A percentile compares a stretch with the other conserved stretches of the same genome.
Conservation (phyloP, 2,888 invertebrate species). For the Ptilodon capucinus region DNA sequence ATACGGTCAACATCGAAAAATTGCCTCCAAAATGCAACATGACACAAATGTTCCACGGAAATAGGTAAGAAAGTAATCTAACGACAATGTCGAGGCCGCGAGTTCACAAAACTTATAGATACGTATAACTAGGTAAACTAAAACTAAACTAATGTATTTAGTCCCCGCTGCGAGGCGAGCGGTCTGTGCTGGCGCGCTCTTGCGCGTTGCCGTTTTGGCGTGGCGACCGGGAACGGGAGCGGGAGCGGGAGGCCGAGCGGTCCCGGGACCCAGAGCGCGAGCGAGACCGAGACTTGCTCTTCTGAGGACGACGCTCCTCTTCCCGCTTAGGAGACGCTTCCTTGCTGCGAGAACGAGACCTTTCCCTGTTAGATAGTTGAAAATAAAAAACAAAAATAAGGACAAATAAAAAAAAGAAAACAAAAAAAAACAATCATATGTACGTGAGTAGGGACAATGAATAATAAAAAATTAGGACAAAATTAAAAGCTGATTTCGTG, state of each 20-base stretch:
- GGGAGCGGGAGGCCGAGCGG: constrained; percentile 50
- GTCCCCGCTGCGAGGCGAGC: constrained; percentile 74
- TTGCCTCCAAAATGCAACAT: no score
- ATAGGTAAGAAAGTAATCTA: neutral
- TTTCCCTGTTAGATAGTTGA: constrained; percentile 72
- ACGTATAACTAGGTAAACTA: constrained; percentile 32
- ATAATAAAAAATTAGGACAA: no score
- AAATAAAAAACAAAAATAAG: neutral
- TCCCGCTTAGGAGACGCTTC: constrained; percentile 75
- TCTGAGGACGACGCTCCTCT: constrained; percentile 55
- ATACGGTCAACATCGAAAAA: no score
- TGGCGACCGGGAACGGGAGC: constrained; percentile 61
- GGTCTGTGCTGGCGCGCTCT: constrained; percentile 60
- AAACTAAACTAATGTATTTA: constrained; percentile 31
- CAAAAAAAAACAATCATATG: no score
- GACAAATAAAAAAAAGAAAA: no score
- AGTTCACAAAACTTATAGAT: constrained; percentile 33
- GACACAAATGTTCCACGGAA: neutral
- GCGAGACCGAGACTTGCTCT: constrained; percentile 63
- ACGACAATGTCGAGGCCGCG: constrained; percentile 41
- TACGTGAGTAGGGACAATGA: no score
- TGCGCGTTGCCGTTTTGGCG: constrained; percentile 65
- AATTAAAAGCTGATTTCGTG: no score
- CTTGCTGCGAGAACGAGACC: constrained; percentile 87
- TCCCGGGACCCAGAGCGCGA: constrained; percentile 56